Evolutionary conservation across 2,113 vertebrate genomes (phyloP), one percentile per base, ranked within the genome.

Genomic region (Alexandromys fortis): DNA sequence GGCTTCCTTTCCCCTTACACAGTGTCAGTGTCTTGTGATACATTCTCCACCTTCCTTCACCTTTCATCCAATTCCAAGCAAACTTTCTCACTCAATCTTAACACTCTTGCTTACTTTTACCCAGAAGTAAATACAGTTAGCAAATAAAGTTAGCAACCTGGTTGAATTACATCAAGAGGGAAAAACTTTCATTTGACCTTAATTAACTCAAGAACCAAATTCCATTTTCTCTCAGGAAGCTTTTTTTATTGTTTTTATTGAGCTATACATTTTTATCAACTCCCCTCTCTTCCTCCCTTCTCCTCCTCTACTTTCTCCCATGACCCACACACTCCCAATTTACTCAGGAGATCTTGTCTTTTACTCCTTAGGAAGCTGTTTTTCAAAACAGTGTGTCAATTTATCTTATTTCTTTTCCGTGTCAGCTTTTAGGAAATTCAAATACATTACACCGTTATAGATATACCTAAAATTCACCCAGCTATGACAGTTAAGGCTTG

Each of bases 141-240:
- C 52, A 55, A 55, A 55, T 55, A 72, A 85, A 72, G 26, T 77
- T 76, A 93, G 35, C 4, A 81, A 79, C 87, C 21, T n/a, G 92
- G n/a, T 33, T 96, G 21, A 91, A 79, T 45, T 82, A 30, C 8
- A 10, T 67, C 67, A 42, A 78, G 16, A 79, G 14, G 28, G 72
- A 24, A 82, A 91, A 7, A 7, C 42, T 92, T 78, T 45, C 55
- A 38, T 42, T 79, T 78, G 22, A 76, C 28, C 72, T 82, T 63
- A 82, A 38, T 82, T 58, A 58, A 77, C 75, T 77, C 10, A 77
- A 91, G 63, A n/a, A 73, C 8, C 16, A 91, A 96, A 70, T 45
- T 92, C 38, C 73, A 90, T 72, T 61, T 91, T 93, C 95, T 83
- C 4, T 79, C 77, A 92, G 45, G 42, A 97, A 88, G 21, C 9